Evolutionary conservation across 2,113 vertebrate species (phyloP).

Genomic region (Engystomops pustulosus): DNA sequence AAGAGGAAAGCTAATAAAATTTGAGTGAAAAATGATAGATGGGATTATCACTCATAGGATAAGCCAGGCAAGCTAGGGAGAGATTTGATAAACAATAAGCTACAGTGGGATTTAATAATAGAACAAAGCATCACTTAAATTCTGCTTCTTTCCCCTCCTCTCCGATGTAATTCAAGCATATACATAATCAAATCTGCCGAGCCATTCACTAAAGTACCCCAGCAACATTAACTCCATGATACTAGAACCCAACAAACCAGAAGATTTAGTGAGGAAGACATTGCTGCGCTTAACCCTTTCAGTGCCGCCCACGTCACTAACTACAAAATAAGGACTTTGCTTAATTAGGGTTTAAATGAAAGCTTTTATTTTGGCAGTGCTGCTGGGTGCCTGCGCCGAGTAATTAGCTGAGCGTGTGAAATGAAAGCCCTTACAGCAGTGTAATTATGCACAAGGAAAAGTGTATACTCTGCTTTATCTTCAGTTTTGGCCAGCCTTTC

Average conservation of each 20-base stretch:
- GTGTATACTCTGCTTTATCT: conserved; percentile 58
- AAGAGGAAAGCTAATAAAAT: conserved; percentile 32
- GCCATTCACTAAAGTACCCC: conserved; percentile 47
- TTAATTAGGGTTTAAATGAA: conserved; percentile 56
- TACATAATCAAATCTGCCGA: conserved; percentile 46
- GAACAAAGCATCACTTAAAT: conserved; percentile 50
- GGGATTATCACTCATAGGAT: conserved; percentile 43
- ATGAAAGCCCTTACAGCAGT: conserved; percentile 59
- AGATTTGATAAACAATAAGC: conserved; percentile 46
- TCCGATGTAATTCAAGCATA: conserved; percentile 38
- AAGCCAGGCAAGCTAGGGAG: conserved; percentile 3
- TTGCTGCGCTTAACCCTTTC: conserved; percentile 48
- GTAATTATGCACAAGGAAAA: conserved; percentile 58
- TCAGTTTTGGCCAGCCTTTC: conserved; percentile 55
- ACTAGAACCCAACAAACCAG: conserved; percentile 42
- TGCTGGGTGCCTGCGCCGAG: conserved; percentile 46
- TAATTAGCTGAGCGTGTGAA: conserved; percentile 60
- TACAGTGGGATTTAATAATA: conserved; percentile 46
- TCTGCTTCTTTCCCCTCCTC: conserved; percentile 27
- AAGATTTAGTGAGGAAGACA: conserved; percentile 44
- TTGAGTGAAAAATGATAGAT: conserved; percentile 48
- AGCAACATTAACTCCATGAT: conserved; percentile 41
- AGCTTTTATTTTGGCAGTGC: conserved; percentile 59
- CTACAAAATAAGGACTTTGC: conserved; percentile 41
- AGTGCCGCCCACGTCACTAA: conserved; percentile 3